Evolutionary conservation across 2,113 vertebrate species (phyloP).

Genomic region (Hemicordylus capensis): DNA sequence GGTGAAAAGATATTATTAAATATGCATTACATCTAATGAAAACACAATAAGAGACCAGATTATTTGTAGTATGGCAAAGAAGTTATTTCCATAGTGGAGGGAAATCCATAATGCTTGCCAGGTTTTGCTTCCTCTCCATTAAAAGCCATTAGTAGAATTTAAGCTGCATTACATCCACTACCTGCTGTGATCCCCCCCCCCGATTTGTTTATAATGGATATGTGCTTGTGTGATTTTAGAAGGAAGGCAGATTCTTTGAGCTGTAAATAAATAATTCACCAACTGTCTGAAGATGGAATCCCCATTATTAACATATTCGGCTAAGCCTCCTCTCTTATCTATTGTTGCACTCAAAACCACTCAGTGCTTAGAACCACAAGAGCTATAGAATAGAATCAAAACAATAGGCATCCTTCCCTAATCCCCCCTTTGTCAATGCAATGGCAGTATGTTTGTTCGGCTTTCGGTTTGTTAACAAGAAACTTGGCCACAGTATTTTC

Average conservation of each 20-base stretch:
- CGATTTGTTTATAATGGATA: constrained; percentile 4
- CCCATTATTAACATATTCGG: constrained; percentile 4
- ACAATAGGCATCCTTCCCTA: background rate
- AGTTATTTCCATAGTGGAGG: constrained; percentile 7
- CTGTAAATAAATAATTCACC: constrained; percentile 33
- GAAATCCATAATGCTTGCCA: background rate
- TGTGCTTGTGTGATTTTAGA: background rate
- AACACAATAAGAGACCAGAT: background rate
- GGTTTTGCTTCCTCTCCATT: background rate
- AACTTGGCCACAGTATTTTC: background rate
- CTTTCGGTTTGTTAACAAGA: constrained; percentile 15
- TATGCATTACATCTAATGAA: background rate
- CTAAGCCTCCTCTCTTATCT: background rate
- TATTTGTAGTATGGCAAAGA: background rate
- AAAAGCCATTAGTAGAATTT: constrained; percentile 26
- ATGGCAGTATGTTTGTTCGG: background rate
- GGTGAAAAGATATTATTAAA: background rate
- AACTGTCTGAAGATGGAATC: background rate
- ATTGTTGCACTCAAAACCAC: background rate
- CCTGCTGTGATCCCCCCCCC: background rate
- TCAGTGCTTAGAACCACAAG: background rate
- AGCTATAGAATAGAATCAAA: background rate
- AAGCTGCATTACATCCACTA: constrained; percentile 11
- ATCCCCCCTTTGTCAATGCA: constrained; percentile 13
- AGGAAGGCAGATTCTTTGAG: constrained; percentile 3